These are phyloP conservation scores for Sarotherodon lohbergeri DNA, from an alignment of 2,113 vertebrate species.

Conservation along the genomic window DNA sequence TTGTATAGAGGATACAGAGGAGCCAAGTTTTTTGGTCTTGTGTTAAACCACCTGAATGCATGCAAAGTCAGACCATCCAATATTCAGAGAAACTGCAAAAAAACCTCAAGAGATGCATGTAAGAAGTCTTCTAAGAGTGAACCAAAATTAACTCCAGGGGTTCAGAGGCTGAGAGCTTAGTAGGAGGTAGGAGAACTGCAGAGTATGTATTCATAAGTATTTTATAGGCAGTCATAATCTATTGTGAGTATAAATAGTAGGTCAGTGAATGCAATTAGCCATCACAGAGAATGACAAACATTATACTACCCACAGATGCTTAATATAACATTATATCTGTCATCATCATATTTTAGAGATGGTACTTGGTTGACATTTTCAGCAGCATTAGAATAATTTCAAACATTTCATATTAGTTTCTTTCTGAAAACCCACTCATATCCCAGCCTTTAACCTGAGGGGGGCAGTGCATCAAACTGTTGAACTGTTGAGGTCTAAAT, in stretches of 20 bases:
- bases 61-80: background rate
- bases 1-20: too few species aligned
- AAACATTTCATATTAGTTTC: background rate
- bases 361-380: background rate
- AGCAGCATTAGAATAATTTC: background rate
- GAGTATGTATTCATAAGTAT: background rate
- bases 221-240: background rate
- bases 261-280: background rate
- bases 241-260: background rate
- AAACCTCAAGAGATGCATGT: background rate
- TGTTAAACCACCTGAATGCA: background rate
- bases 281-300: background rate
- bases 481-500: too few species aligned
- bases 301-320: background rate
- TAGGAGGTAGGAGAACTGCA: background rate
- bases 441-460: background rate
- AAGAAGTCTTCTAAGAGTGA: background rate
- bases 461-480: background rate
- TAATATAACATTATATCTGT: background rate
- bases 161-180: too few species aligned
- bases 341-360: background rate
- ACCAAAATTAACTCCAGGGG: too few species aligned
- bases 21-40: background rate
- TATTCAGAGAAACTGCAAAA: background rate
- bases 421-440: background rate